Percentiles rank a stretch among this genome's conserved stretches.
These are phyloP conservation scores for Nomada goodeniana DNA, from an alignment of 2,888 invertebrate genomes.

Conservation along the genomic window DNA sequence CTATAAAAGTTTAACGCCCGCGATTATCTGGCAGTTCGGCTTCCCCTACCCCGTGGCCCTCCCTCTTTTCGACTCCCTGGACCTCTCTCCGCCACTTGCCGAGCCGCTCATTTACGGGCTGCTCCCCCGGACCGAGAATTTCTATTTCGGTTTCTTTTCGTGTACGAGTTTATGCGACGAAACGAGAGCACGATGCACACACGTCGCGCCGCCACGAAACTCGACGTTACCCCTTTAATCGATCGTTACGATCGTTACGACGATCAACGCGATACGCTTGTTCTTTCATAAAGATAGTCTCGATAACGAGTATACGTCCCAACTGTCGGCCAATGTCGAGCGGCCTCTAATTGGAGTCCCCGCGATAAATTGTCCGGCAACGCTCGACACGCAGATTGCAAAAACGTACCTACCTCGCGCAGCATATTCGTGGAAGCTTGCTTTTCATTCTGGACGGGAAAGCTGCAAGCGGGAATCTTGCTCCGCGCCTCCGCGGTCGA, in stretches of 20 bases:
- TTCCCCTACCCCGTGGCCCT: conserved; percentile 37
- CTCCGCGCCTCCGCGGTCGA: neutral
- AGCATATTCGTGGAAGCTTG: conserved; percentile 68
- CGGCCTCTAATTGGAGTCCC: neutral
- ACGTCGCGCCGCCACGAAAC: neutral
- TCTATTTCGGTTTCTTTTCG: conserved; percentile 77
- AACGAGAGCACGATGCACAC: conserved; percentile 39
- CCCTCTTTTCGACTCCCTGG: neutral
- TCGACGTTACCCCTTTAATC: conserved; percentile 1
- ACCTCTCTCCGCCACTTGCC: conserved; percentile 25
- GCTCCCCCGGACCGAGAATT: conserved; percentile 76
- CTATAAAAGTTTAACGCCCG: conserved; percentile 81
- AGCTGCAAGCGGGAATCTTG: conserved; percentile 13
- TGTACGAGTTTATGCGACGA: conserved; percentile 52
- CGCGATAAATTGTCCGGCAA: neutral
- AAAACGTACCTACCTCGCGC: conserved; percentile 74
- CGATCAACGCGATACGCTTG: neutral
- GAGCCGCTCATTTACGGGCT: conserved; percentile 70
- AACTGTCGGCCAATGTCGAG: neutral
- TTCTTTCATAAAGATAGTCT: neutral
- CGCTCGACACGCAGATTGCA: neutral
- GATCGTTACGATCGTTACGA: neutral
- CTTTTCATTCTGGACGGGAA: conserved; percentile 56
- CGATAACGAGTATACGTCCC: conserved; percentile 4
- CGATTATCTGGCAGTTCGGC: conserved; percentile 75